Base-by-base conservation (phyloP, 2,888 invertebrate species). In the Chaitophorus viminalis region DNA sequence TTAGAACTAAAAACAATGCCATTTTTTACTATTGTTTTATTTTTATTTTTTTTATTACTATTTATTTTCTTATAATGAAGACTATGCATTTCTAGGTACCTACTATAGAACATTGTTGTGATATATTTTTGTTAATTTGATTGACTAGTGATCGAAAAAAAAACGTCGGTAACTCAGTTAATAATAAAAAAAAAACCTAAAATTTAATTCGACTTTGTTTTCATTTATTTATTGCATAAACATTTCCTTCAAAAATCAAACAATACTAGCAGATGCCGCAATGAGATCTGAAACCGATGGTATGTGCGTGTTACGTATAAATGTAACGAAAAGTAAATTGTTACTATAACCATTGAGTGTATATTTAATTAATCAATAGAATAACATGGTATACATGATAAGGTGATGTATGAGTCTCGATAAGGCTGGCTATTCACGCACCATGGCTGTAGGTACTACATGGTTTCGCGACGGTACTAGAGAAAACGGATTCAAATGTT, bases 71-170 rank as follows among this genome's bases (percentile, higher is more conserved):
- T 81, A 39, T 75, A 52, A 21, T 74, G 85, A 79, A 86, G 86
- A 86, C 86, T 86, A 86, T 79, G 36, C 72, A 74, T 60, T 36
- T 87, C 79, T 81, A 81, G 79, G 52, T 29, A 72, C 29, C n/a
- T n/a, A n/a, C n/a, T n/a, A n/a, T 65, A 81, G 74, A 87, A 87
- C 78, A 46, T 87, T 87, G 87, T 87, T 87, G 87, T 87, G 87
- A 87, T 87, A 87, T 81, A 87, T 87, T 72, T 87, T 87, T 87
- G 87, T 87, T 87, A 81, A 81, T 87, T 79, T 74, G 18, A 87
- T 75, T 75, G 74, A 39, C 87, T 65, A 74, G 39, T 70, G 46
- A 54, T 74, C 72, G 65, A 75, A 9, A 54, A 54, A 52, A 54
- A 39, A 79, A 86, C 21, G 36, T 60, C 72, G 79, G 81, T 31